phyloP scores from a whole-genome alignment of 1,140 invertebrate genomes.

The Drosophila ironensis region DNA sequence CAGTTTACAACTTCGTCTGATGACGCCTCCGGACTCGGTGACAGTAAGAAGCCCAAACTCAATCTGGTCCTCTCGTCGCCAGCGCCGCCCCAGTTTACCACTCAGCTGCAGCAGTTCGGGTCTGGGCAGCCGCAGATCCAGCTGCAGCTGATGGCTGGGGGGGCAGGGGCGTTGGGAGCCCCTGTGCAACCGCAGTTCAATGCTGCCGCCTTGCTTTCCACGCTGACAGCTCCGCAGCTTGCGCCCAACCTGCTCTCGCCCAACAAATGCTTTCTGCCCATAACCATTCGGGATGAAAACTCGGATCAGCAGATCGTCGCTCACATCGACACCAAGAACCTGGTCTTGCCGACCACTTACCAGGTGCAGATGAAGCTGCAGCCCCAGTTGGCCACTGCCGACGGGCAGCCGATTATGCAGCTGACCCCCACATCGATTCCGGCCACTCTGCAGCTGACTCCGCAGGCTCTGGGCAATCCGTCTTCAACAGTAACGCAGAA shows the following conservation, averaged over 20 bases:
- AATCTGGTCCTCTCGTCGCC: constrained; percentile 76
- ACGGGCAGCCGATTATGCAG: constrained; percentile 79
- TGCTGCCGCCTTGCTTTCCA: constrained; percentile 60
- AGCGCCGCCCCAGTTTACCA: constrained; percentile 17
- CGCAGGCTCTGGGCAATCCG: constrained; percentile 45
- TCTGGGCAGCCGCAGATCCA: constrained; percentile 74
- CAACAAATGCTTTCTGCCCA: constrained; percentile 78
- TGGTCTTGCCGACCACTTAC: constrained; percentile 78
- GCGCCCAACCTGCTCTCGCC: constrained; percentile 62
- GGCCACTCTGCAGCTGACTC: constrained; percentile 72
- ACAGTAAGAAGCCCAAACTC: constrained; percentile 82
- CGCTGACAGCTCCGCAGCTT: constrained; percentile 27
- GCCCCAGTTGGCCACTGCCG: constrained; percentile 73
- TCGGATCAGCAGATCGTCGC: constrained; percentile 81
- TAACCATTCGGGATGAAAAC: constrained; percentile 79
- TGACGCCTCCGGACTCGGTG: constrained; percentile 31
- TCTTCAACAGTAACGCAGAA: constrained; percentile 30
- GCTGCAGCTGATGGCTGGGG: constrained; percentile 66
- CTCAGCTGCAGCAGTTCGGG: constrained; percentile 9
- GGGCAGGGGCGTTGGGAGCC: constrained; percentile 5
- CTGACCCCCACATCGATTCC: constrained; percentile 76
- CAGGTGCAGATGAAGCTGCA: constrained; percentile 81
- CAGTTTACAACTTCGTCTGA: constrained; percentile 30
- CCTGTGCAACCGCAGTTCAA: constrained; percentile 43
- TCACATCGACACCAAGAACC: constrained; percentile 80